Conservation (phyloP, 2,888 invertebrate genomes). For the Drosophila imparisetae region DNA sequence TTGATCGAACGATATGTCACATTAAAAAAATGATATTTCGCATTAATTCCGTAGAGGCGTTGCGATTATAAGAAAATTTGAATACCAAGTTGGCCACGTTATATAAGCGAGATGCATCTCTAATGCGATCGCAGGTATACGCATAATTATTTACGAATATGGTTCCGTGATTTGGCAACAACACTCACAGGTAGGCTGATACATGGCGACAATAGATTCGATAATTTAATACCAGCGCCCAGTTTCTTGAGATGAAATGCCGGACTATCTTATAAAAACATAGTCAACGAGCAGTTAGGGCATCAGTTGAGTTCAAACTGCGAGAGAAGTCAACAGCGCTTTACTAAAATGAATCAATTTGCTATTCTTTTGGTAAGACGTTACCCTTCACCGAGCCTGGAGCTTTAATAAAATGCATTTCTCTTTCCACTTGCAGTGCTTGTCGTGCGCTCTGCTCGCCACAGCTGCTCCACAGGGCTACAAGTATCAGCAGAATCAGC, state of each 20-base stretch:
- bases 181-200: constrained; percentile 24
- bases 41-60: constrained; percentile 58
- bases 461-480: constrained; percentile 72
- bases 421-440: constrained; percentile 54
- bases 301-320: constrained; percentile 63
- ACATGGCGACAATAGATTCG: constrained; percentile 61
- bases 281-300: constrained; percentile 40
- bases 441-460: constrained; percentile 53
- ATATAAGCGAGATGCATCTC: constrained; percentile 67
- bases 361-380: constrained; percentile 71
- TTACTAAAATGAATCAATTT: constrained; percentile 69
- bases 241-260: constrained; percentile 36
- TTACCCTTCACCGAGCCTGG: background rate
- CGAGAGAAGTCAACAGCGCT: constrained; percentile 30
- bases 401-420: background rate
- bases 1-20: constrained; percentile 48
- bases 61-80: constrained; percentile 63
- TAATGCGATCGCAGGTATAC: constrained; percentile 35
- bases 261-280: constrained; percentile 68
- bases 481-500: constrained; percentile 63
- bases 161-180: constrained; percentile 76
- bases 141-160: constrained; percentile 49
- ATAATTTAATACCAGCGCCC: constrained; percentile 59
- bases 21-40: constrained; percentile 71
- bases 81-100: constrained; percentile 50